Evolutionary conservation across 2,113 vertebrate species (phyloP).

Genomic region (Vulpes lagopus): DNA sequence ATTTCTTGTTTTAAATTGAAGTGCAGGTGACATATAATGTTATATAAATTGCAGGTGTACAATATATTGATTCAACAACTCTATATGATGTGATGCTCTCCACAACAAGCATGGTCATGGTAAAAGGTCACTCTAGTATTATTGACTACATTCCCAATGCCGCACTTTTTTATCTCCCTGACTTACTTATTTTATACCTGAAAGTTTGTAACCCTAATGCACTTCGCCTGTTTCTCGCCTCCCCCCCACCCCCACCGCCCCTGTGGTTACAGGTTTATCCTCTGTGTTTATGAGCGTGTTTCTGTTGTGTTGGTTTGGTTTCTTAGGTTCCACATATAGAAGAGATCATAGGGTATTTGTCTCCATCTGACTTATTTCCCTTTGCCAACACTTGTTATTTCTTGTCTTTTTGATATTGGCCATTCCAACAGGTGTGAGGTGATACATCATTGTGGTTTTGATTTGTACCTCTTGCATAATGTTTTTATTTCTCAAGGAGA

Average conservation of each 20-base stretch:
- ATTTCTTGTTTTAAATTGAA: background rate
- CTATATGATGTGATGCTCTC: rapidly evolving
- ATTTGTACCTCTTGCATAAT: background rate
- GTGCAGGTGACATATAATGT: background rate
- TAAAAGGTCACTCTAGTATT: rapidly evolving
- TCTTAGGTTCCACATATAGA: background rate
- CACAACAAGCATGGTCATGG: rapidly evolving
- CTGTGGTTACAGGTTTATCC: background rate
- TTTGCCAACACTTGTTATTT: background rate
- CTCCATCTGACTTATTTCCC: background rate
- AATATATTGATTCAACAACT: rapidly evolving
- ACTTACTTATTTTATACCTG: background rate
- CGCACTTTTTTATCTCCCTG: background rate
- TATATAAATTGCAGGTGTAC: background rate
- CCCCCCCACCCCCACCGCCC: background rate
- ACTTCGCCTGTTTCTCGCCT: background rate
- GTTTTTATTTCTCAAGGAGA: constrained; percentile 1
- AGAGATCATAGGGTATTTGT: background rate
- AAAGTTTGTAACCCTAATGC: background rate
- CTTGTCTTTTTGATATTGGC: background rate
- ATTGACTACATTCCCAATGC: rapidly evolving
- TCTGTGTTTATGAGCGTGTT: background rate
- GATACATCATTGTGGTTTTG: background rate
- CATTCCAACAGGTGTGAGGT: background rate
- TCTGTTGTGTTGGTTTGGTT: background rate